Evolutionary conservation across 64 coral and sea anemone species (phyloP).

Genomic region (Stylophora pistillata): DNA sequence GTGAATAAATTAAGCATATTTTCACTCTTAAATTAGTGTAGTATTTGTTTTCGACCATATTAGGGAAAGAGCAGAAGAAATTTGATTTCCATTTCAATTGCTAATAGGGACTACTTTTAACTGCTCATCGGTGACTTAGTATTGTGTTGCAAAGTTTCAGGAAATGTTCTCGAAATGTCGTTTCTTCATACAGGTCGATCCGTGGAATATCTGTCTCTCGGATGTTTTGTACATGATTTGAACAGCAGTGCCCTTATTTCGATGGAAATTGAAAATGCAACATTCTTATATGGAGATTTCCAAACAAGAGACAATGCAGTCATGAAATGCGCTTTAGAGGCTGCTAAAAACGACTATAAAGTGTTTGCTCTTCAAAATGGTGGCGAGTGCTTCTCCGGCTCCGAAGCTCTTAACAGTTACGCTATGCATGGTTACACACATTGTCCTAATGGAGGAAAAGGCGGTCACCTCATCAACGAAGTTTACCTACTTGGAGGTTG

Average conservation of each 20-base stretch:
- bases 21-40: too few species aligned
- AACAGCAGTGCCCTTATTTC: neutral
- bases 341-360: neutral
- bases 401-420: neutral
- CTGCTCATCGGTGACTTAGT: neutral
- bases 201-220: constrained; percentile 9
- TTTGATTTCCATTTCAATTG: too few species aligned
- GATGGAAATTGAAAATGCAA: neutral
- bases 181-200: neutral
- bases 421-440: neutral
- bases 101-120: neutral
- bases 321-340: constrained; percentile 14
- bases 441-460: neutral
- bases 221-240: neutral
- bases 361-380: constrained; percentile 13
- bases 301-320: constrained; percentile 7
- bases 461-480: neutral
- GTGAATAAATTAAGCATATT: too few species aligned
- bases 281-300: neutral
- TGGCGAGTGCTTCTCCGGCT: neutral
- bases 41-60: too few species aligned
- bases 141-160: neutral
- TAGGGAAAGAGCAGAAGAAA: too few species aligned
- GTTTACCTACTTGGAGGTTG: constrained; percentile 2
- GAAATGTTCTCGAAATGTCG: neutral